phyloP scores from a whole-genome alignment of 2,797 vertebrate species.

The Aphelocoma californica region DNA sequence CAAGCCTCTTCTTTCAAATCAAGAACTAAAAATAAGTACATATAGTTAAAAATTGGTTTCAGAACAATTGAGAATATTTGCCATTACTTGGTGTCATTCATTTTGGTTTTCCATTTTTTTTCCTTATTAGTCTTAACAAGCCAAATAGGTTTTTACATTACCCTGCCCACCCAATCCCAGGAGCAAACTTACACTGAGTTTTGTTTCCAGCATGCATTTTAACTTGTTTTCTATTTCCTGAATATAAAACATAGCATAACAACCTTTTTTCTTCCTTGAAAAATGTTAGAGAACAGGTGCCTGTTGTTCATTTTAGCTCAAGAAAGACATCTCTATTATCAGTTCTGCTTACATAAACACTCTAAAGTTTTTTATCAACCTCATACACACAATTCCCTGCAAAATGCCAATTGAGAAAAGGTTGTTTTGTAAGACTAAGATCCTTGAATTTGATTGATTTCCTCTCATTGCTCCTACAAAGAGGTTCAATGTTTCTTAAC shows the following conservation, averaged over 20 bases:
- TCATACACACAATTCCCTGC: not conserved
- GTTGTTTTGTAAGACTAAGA: not conserved
- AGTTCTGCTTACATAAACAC: not conserved
- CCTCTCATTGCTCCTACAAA: not conserved
- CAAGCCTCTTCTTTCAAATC: constrained; percentile 48
- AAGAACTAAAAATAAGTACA: constrained; percentile 51
- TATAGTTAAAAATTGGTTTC: constrained; percentile 29
- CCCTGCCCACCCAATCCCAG: not conserved
- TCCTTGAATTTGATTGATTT: not conserved
- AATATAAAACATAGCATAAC: not conserved
- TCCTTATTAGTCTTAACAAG: not conserved
- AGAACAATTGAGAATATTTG: constrained; percentile 49
- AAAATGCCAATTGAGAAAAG: not conserved
- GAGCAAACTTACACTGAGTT: not conserved
- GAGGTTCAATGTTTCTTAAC: not conserved
- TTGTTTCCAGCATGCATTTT: not conserved
- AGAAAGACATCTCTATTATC: not conserved
- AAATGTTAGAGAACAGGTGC: not conserved
- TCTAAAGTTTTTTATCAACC: not conserved
- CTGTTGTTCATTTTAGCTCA: not conserved
- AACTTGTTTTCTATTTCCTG: not conserved
- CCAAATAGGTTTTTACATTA: not conserved
- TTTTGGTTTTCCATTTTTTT: not conserved
- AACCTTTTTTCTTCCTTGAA: not conserved
- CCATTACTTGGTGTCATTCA: not conserved